phyloP scores from a whole-genome alignment of 2,797 vertebrate genomes.

The Sebastes kiyomatsui region DNA sequence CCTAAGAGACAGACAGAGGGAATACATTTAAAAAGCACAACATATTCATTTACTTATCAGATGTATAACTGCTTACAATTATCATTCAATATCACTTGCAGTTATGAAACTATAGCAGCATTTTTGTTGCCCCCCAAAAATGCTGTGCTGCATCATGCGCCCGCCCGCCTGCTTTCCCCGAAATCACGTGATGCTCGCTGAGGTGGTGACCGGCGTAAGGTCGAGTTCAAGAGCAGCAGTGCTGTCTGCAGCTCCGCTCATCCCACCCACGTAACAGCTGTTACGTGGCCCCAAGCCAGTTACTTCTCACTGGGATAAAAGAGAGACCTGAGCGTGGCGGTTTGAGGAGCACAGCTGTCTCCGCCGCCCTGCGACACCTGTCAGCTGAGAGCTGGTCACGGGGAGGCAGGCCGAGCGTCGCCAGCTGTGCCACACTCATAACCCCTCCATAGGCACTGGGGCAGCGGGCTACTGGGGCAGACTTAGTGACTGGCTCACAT shows the following conservation, averaged over 20 bases:
- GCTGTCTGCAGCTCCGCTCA: conserved; percentile 36
- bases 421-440: conserved; percentile 38
- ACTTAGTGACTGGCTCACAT: conserved; percentile 12
- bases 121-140: neutral
- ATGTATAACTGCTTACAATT: neutral
- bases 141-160: neutral
- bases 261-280: conserved; percentile 64
- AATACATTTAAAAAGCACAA: conserved; percentile 15
- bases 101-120: neutral
- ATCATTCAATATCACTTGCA: neutral
- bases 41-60: neutral
- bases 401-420: neutral
- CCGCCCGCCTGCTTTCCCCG: neutral
- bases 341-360: conserved; percentile 59
- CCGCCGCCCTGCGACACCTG: conserved; percentile 41
- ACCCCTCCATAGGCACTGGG: conserved; percentile 5
- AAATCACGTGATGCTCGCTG: conserved; percentile 17
- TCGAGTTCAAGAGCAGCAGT: conserved; percentile 46
- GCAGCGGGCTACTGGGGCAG: conserved; percentile 35
- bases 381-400: conserved; percentile 50
- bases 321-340: conserved; percentile 44
- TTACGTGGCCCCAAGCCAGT: conserved; percentile 58
- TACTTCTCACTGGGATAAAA: conserved; percentile 44
- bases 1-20: conserved; percentile 77
- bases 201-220: conserved; percentile 45